Evolutionary conservation across 2,797 vertebrate genomes (phyloP).

Genomic region (Astyanax mexicanus): DNA sequence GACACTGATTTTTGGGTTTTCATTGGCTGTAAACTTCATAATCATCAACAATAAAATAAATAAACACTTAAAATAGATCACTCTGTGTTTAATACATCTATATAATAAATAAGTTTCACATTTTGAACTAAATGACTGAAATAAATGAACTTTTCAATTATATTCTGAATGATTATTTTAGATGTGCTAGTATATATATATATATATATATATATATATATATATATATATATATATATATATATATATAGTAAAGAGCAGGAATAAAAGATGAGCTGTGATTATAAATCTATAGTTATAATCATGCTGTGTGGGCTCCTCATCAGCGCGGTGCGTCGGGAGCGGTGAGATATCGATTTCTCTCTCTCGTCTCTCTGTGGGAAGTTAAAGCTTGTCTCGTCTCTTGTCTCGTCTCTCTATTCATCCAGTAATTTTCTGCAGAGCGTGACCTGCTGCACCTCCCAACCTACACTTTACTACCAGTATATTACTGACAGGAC

Average conservation of each 20-base stretch:
- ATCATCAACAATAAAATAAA: too few relatives aligned
- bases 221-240: too few relatives aligned
- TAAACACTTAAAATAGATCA: too few relatives aligned
- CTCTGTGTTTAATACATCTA: too few relatives aligned
- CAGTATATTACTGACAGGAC: not conserved
- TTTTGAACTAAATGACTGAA: too few relatives aligned
- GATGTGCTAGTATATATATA: too few relatives aligned
- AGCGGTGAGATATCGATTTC: constrained; percentile 69
- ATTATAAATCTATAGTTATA: constrained; percentile 75
- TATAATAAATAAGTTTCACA: too few relatives aligned
- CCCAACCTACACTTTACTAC: constrained; percentile 24
- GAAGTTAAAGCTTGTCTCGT: constrained; percentile 61
- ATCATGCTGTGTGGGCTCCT: constrained; percentile 65
- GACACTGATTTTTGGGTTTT: too few relatives aligned
- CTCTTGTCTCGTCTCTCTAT: constrained; percentile 9
- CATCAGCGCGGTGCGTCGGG: constrained; percentile 19
- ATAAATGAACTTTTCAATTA: too few relatives aligned
- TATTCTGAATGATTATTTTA: too few relatives aligned
- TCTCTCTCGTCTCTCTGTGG: constrained; percentile 46
- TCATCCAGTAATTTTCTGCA: constrained; percentile 39
- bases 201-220: too few relatives aligned
- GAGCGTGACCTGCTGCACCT: not conserved
- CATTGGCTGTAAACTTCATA: too few relatives aligned
- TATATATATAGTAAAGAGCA: constrained; percentile 53
- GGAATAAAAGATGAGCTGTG: constrained; percentile 67